phyloP scores from a whole-genome alignment of 2,888 invertebrate genomes.

The Nipponacmea schrenckii region DNA sequence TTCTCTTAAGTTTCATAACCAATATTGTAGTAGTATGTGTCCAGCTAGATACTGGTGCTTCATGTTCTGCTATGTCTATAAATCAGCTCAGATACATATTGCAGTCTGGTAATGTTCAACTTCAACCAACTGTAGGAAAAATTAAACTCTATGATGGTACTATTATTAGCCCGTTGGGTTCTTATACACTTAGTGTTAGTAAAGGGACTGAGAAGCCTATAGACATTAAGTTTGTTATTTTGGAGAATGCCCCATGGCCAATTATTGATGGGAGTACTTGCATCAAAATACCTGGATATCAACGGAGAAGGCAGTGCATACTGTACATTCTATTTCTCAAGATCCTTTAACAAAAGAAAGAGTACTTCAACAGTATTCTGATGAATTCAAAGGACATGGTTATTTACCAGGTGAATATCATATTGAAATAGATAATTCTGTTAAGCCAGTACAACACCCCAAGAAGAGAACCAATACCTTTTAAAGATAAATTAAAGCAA shows the following conservation, averaged over 20 bases:
- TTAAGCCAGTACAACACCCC: slow-evolving; percentile 29
- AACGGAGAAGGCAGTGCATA: background rate
- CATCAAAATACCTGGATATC: background rate
- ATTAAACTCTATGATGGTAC: background rate
- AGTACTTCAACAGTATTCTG: slow-evolving; percentile 21
- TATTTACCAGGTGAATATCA: slow-evolving; percentile 26
- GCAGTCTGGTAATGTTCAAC: background rate
- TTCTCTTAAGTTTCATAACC: background rate
- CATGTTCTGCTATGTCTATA: background rate
- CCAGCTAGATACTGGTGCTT: slow-evolving; percentile 1
- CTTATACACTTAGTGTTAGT: background rate
- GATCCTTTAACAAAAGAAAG: background rate
- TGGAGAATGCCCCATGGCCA: background rate
- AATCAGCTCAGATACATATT: background rate
- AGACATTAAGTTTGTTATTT: background rate
- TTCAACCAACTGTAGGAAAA: background rate
- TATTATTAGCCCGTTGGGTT: background rate
- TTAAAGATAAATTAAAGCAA: slow-evolving; percentile 24
- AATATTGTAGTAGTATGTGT: background rate
- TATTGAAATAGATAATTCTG: slow-evolving; percentile 21
- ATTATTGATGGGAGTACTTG: background rate
- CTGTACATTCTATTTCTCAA: background rate
- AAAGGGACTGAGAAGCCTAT: background rate
- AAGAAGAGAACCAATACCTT: slow-evolving; percentile 28
- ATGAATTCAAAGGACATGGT: slow-evolving; percentile 33